phyloP scores from a whole-genome alignment of 2,797 vertebrate genomes.

The Fistularia commersonii region DNA sequence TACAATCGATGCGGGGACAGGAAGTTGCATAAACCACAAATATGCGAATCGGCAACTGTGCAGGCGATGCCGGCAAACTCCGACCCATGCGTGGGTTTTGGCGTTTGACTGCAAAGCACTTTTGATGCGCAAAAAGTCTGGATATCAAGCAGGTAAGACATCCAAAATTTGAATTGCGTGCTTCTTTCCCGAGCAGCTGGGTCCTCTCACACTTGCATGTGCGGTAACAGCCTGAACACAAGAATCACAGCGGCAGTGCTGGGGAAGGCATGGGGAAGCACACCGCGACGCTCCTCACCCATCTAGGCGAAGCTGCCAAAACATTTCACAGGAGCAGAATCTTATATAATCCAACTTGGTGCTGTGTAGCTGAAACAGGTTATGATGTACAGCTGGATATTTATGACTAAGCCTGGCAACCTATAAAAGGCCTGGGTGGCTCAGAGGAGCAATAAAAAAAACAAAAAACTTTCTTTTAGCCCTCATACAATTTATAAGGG shows the following conservation, averaged over 20 bases:
- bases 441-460: conserved; percentile 7
- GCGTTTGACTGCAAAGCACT: no score
- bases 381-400: conserved; percentile 39
- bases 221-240: conserved; percentile 19
- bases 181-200: conserved; percentile 36
- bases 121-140: no score
- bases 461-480: conserved; percentile 10
- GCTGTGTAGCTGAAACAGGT: conserved; percentile 26
- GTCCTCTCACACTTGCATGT: conserved; percentile 30
- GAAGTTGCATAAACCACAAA: conserved; percentile 26
- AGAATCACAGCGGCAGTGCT: conserved; percentile 26
- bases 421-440: conserved; percentile 5
- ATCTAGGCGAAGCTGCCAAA: conserved; percentile 12
- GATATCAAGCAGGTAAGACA: no score
- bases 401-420: conserved; percentile 32
- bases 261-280: conserved; percentile 17
- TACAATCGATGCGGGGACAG: conserved; percentile 35
- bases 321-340: conserved; percentile 23
- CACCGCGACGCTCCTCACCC: conserved; percentile 13
- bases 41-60: not conserved
- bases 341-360: conserved; percentile 29
- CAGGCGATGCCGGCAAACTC: conserved; percentile 20
- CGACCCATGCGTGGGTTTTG: no score
- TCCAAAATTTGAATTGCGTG: conserved; percentile 1
- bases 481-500: not conserved